A percentile compares a stretch with the other conserved stretches of the same genome.
These are phyloP conservation scores for Pseudomugil tenellus DNA, from an alignment of 2,797 vertebrate species.

Conservation along the genomic window DNA sequence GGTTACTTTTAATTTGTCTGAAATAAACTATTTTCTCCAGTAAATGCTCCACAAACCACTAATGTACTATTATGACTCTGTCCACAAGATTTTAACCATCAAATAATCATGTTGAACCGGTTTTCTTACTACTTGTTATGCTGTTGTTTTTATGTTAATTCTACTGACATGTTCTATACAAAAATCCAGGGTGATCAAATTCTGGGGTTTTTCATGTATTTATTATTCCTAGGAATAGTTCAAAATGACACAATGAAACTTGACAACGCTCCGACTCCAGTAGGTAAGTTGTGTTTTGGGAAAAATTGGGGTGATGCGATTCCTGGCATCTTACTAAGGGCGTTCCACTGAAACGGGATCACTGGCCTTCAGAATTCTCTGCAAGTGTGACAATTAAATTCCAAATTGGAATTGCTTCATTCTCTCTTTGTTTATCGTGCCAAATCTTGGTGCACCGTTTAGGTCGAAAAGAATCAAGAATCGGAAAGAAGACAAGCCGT, in stretches of 20 bases:
- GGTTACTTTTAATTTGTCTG: conserved; percentile 64
- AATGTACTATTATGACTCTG: conserved; percentile 59
- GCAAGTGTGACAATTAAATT: conserved; percentile 95
- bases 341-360: conserved; percentile 88
- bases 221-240: conserved; percentile 99
- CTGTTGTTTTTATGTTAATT: conserved; percentile 87
- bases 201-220: conserved; percentile 98
- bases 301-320: conserved; percentile 82
- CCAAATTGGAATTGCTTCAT: conserved; percentile 99
- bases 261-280: conserved; percentile 92
- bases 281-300: conserved; percentile 89
- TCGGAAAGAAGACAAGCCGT: conserved; percentile 72
- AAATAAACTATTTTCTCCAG: conserved; percentile 56
- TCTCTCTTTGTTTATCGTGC: conserved; percentile 96
- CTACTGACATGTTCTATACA: conserved; percentile 93
- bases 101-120: conserved; percentile 64
- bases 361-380: conserved; percentile 95
- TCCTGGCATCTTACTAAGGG: conserved; percentile 89
- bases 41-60: conserved; percentile 68
- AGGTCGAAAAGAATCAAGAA: conserved; percentile 85
- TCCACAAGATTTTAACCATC: conserved; percentile 74
- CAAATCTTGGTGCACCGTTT: conserved; percentile 93
- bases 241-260: conserved; percentile 95
- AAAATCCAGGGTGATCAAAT: conserved; percentile 95
- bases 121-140: conserved; percentile 80